Percentiles rank a stretch among this genome's conserved stretches.
These are phyloP conservation scores for Sylvilagus floridanus DNA, from an alignment of 2,797 vertebrate genomes.

Conservation along the genomic window DNA sequence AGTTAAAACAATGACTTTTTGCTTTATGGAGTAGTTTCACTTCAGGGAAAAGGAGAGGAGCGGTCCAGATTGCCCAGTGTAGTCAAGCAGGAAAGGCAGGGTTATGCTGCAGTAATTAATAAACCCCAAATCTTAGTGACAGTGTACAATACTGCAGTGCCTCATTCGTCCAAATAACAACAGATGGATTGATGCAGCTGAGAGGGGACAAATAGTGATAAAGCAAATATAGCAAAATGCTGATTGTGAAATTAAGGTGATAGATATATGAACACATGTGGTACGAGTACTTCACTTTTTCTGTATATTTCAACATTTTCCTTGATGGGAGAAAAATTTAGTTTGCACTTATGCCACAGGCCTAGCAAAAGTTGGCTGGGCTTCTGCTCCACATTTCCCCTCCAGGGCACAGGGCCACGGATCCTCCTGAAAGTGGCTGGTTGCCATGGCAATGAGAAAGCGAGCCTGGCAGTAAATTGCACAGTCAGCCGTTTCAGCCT, in stretches of 20 bases:
- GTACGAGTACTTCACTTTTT: not conserved
- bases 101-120: not conserved
- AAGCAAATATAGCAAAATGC: not conserved
- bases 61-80: not conserved
- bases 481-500: not conserved
- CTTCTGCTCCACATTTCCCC: not conserved
- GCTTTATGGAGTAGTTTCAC: not conserved
- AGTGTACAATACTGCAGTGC: not conserved
- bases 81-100: not conserved
- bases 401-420: not conserved
- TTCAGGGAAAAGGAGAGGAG: not conserved
- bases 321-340: not conserved
- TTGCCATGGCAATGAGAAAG: constrained; percentile 29
- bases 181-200: not conserved
- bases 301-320: constrained; percentile 35
- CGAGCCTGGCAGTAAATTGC: not conserved
- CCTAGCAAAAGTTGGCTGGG: not conserved
- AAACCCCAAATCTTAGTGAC: not conserved
- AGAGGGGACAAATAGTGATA: not conserved
- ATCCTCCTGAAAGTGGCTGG: not conserved
- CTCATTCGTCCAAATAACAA: not conserved
- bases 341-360: not conserved
- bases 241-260: constrained; percentile 23
- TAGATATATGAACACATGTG: not conserved
- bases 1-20: not conserved